Evolutionary conservation across 2,797 vertebrate species (phyloP).

Genomic region (Myoxocephalus aenaeus): DNA sequence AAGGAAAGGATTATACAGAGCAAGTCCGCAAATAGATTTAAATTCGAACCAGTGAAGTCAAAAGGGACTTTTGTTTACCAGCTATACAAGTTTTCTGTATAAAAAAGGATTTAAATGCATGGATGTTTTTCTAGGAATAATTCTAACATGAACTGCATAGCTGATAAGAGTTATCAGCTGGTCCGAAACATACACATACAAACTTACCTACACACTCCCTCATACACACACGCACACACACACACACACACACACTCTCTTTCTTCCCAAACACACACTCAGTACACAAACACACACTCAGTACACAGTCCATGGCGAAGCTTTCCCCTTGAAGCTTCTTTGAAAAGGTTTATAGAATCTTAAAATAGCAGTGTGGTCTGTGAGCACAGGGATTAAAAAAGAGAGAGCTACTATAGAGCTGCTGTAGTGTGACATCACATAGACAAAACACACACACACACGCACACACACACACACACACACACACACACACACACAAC

Average conservation of each 20-base stretch:
- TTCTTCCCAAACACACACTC: constrained; percentile 50
- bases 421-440: constrained; percentile 73
- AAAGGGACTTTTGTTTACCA: constrained; percentile 29
- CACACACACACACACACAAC: constrained; percentile 31
- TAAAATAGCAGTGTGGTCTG: constrained; percentile 81
- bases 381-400: constrained; percentile 78
- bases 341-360: constrained; percentile 82
- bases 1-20: neutral
- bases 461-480: constrained; percentile 30
- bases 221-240: constrained; percentile 23
- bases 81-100: constrained; percentile 1
- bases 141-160: constrained; percentile 4
- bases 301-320: constrained; percentile 58
- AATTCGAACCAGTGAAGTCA: constrained; percentile 26
- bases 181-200: constrained; percentile 22
- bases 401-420: constrained; percentile 71
- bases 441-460: constrained; percentile 54
- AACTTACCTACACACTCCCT: constrained; percentile 22
- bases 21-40: constrained; percentile 35
- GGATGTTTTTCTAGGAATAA: constrained; percentile 3
- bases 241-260: constrained; percentile 2
- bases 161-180: constrained; percentile 25
- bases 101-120: constrained; percentile 27
- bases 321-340: constrained; percentile 69
- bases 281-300: constrained; percentile 42